phyloP scores from a whole-genome alignment of 2,797 vertebrate species.

The Microctenopoma lineatum region DNA sequence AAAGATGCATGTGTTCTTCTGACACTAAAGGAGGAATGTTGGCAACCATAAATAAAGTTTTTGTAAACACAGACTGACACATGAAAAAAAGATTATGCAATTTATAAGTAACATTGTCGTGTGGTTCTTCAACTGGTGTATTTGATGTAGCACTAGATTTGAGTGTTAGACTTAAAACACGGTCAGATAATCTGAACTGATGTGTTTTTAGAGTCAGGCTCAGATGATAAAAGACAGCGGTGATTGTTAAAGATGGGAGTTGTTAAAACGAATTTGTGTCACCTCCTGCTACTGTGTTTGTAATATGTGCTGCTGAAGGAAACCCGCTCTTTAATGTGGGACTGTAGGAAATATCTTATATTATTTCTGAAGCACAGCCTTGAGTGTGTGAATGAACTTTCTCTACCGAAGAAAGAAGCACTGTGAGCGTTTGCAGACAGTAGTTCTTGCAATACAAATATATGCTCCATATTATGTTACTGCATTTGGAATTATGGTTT shows the following conservation, averaged over 20 bases:
- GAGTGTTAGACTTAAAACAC: constrained; percentile 6
- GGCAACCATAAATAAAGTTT: constrained; percentile 65
- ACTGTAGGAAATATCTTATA: neutral
- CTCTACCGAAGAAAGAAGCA: neutral
- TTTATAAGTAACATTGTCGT: constrained; percentile 35
- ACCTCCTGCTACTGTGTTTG: constrained; percentile 3
- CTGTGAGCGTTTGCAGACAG: neutral
- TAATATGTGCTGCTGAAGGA: neutral
- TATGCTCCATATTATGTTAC: constrained; percentile 42
- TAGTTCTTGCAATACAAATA: constrained; percentile 14
- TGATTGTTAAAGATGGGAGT: constrained; percentile 29
- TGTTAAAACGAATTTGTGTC: constrained; percentile 29
- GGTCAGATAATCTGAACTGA: constrained; percentile 29
- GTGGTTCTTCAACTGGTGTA: constrained; percentile 4
- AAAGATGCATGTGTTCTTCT: constrained; percentile 57
- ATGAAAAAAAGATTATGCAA: constrained; percentile 40
- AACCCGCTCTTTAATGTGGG: neutral
- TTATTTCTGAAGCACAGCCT: constrained; percentile 1
- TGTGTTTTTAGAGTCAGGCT: constrained; percentile 10
- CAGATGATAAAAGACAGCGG: constrained; percentile 30
- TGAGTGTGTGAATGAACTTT: neutral
- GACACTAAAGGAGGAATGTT: constrained; percentile 52
- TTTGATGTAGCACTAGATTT: neutral
- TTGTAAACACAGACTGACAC: constrained; percentile 61
- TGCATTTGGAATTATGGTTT: constrained; percentile 24